Percentiles rank a stretch among this genome's conserved stretches.
phyloP scores from a whole-genome alignment of 1,140 invertebrate genomes.

The Ladona fulva region DNA sequence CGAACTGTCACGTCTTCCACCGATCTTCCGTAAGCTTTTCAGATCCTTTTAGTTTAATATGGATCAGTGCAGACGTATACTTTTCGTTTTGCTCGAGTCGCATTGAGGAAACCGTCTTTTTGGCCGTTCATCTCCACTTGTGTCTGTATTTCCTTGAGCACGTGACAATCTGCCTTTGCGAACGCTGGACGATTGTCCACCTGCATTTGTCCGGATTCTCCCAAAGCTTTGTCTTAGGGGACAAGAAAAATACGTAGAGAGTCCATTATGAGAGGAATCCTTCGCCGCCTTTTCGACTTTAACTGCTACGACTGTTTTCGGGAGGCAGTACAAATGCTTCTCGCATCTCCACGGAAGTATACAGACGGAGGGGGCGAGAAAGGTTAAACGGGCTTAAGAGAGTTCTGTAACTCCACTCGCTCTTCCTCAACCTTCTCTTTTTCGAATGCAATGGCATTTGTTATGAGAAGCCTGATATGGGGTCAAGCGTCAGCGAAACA shows the following conservation, averaged over 20 bases:
- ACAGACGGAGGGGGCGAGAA: not conserved
- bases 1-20: too few species aligned
- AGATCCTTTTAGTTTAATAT: too few species aligned
- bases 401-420: not conserved
- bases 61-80: too few species aligned
- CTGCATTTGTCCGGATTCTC: not conserved
- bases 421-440: not conserved
- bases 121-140: too few species aligned
- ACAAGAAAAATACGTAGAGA: not conserved
- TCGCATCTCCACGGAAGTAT: not conserved
- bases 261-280: not conserved
- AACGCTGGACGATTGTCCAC: not conserved
- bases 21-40: too few species aligned
- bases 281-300: not conserved
- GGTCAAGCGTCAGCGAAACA: not conserved
- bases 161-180: too few species aligned
- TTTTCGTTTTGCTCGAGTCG: too few species aligned
- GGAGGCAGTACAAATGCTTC: not conserved
- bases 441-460: not conserved
- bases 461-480: not conserved
- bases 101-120: too few species aligned
- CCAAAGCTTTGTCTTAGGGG: not conserved
- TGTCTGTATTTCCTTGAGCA: too few species aligned
- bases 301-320: constrained; percentile 4
- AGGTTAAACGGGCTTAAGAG: not conserved